These are phyloP conservation scores for Hydra vulgaris DNA, from an alignment of 30 jellyfish, hydroid and myxozoan genomes.

Conservation along the genomic window DNA sequence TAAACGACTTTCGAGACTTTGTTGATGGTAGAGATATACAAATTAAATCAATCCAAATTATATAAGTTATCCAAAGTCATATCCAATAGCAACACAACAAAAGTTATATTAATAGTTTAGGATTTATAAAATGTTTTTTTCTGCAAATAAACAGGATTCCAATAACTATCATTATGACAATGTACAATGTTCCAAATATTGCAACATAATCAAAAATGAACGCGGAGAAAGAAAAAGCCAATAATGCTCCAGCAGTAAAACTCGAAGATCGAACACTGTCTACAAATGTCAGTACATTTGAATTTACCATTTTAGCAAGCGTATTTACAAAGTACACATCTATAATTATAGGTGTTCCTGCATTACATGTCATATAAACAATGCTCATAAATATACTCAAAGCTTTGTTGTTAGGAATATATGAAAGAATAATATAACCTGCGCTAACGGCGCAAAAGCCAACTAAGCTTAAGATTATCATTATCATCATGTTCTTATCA, in stretches of 20 bases:
- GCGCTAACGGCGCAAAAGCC: not conserved
- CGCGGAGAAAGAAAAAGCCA: not conserved
- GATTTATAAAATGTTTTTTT: not conserved
- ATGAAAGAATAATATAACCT: not conserved
- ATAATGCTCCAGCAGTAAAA: not conserved
- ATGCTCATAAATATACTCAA: not conserved
- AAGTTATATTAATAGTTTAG: not conserved
- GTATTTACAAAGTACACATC: not conserved
- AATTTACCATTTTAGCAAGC: not conserved
- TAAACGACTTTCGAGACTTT: too few species aligned
- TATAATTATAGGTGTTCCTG: not conserved
- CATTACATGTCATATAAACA: not conserved
- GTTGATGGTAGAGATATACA: too few species aligned
- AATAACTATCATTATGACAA: not conserved
- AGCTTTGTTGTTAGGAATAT: not conserved
- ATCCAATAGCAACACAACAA: too few species aligned
- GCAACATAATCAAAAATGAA: not conserved
- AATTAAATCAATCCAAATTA: too few species aligned
- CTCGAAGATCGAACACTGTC: slow-evolving; percentile 1
- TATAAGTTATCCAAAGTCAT: too few species aligned
- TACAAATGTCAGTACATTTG: not conserved
- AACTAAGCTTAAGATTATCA: not conserved
- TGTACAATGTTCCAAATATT: not conserved
- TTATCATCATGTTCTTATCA: not conserved
- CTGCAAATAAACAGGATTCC: not conserved